Percentiles rank a stretch among this genome's conserved stretches.
phyloP scores from a whole-genome alignment of 2,888 invertebrate species.

The Eupithecia insigniata region DNA sequence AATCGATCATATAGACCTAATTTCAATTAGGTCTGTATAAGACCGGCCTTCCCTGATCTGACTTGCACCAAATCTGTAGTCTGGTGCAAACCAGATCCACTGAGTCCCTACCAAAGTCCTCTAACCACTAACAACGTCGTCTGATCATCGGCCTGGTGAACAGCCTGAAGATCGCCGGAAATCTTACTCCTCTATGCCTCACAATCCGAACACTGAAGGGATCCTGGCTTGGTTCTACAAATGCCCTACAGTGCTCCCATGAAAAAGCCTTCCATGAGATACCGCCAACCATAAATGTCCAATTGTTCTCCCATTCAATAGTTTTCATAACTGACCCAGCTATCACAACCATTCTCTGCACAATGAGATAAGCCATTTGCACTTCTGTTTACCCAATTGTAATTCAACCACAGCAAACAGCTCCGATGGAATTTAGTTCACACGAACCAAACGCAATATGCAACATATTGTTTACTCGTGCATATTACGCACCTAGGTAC shows the following conservation, averaged over 20 bases:
- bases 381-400: conserved; percentile 52
- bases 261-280: neutral
- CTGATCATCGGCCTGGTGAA: neutral
- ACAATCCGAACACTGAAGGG: neutral
- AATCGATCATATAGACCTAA: too few species aligned
- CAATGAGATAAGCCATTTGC: conserved; percentile 50
- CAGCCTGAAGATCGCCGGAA: neutral
- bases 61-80: too few species aligned
- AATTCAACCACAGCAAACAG: conserved; percentile 41
- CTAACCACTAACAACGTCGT: neutral
- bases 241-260: neutral
- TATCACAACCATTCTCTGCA: neutral
- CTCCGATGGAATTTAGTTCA: conserved; percentile 47
- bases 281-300: neutral
- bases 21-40: neutral
- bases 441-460: conserved; percentile 42
- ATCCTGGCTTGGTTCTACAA: neutral
- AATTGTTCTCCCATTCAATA: neutral
- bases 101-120: too few species aligned
- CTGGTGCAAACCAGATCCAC: neutral
- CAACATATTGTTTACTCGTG: conserved; percentile 31
- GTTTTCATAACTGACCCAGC: neutral
- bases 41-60: neutral
- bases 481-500: conserved; percentile 13
- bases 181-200: neutral